phyloP scores from a whole-genome alignment of 2,113 vertebrate species.

The Agapornis roseicollis region DNA sequence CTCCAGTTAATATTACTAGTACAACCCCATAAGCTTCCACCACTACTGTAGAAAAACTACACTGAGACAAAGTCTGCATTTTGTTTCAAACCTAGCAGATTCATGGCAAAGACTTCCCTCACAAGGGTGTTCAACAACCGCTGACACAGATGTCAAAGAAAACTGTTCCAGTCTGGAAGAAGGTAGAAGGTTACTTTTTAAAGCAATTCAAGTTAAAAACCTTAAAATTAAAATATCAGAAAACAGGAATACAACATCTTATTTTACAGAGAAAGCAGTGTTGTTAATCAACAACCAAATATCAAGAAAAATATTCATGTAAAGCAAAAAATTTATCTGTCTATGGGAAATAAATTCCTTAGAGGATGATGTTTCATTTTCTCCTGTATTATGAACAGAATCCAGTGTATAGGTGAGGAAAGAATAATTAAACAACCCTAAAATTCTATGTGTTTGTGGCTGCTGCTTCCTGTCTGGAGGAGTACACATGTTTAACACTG shows the following conservation, averaged over 20 bases:
- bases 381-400: neutral
- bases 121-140: neutral
- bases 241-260: neutral
- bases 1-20: neutral
- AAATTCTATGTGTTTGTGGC: neutral
- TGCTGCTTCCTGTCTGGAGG: neutral
- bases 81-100: neutral
- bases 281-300: neutral
- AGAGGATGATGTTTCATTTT: neutral
- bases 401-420: neutral
- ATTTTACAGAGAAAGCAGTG: neutral
- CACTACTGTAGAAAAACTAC: neutral
- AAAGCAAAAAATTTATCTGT: neutral
- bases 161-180: neutral
- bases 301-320: neutral
- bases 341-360: neutral
- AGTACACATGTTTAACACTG: neutral
- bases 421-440: neutral
- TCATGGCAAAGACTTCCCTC: neutral
- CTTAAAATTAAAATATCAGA: neutral
- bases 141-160: neutral
- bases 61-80: neutral
- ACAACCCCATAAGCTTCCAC: neutral
- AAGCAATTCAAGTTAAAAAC: neutral
- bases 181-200: neutral